phyloP scores from a whole-genome alignment of 2,888 invertebrate genomes.

The Trichogramma evanescens region DNA sequence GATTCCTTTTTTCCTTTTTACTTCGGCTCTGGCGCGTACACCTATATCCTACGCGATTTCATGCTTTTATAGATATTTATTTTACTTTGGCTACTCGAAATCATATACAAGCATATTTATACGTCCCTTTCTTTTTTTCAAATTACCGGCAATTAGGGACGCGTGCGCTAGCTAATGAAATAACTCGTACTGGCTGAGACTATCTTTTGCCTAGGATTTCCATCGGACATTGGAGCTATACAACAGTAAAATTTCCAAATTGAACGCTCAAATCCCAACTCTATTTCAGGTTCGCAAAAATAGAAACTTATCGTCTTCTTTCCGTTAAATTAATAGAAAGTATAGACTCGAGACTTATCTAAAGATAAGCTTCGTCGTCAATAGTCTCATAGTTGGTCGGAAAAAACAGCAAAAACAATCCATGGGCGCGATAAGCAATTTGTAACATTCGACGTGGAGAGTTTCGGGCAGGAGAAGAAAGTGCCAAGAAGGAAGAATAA shows the following conservation, averaged over 20 bases:
- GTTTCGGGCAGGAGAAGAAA: conserved; percentile 21
- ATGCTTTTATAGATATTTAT: not conserved
- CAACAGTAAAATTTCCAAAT: too few species aligned
- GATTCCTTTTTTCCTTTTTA: not conserved
- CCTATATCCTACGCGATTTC: too few species aligned
- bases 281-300: not conserved
- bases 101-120: not conserved
- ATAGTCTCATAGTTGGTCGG: too few species aligned
- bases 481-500: not conserved
- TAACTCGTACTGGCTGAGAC: too few species aligned
- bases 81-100: not conserved
- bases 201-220: too few species aligned
- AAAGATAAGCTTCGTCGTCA: too few species aligned
- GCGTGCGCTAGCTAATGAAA: too few species aligned
- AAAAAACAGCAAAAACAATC: not conserved
- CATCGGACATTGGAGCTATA: too few species aligned
- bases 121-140: not conserved
- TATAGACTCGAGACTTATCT: not conserved
- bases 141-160: too few species aligned
- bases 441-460: conserved; percentile 34
- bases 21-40: not conserved
- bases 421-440: conserved; percentile 41
- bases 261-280: too few species aligned
- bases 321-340: too few species aligned
- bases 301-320: too few species aligned